phyloP scores from a whole-genome alignment of 2,888 invertebrate species.

The Ochropleura leucogaster region DNA sequence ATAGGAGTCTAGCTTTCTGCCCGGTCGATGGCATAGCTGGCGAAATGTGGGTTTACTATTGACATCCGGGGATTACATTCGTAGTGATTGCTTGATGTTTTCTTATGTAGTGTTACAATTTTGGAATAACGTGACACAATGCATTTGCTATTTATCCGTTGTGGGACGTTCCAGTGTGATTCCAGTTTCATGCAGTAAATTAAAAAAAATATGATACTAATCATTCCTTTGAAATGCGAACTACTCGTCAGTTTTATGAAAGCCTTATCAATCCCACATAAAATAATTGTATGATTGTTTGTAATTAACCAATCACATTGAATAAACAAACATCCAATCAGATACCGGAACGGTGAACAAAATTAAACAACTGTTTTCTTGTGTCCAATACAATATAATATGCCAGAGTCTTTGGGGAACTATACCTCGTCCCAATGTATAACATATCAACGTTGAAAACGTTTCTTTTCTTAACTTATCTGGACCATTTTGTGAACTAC shows the following conservation, averaged over 20 bases:
- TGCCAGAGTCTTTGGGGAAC: conserved; percentile 55
- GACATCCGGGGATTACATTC: too few species aligned
- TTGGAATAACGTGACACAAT: background rate
- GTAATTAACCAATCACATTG: background rate
- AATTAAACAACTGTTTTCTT: background rate
- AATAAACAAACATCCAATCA: background rate
- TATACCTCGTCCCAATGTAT: conserved; percentile 70
- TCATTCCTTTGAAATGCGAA: background rate
- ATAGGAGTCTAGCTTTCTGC: too few species aligned
- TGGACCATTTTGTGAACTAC: background rate
- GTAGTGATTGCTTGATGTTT: too few species aligned
- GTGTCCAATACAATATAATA: background rate
- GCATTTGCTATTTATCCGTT: background rate
- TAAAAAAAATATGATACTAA: background rate
- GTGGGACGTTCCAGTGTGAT: background rate
- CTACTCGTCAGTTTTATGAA: background rate
- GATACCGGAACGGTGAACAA: background rate
- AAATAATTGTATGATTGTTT: background rate
- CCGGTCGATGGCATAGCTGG: too few species aligned
- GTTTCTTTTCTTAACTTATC: conserved; percentile 54
- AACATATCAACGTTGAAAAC: conserved; percentile 80
- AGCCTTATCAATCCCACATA: background rate
- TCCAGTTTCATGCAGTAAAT: background rate
- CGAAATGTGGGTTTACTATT: too few species aligned
- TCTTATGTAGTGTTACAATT: background rate